Base-by-base conservation (phyloP, 1,140 invertebrate genomes). In the Centruroides sculpturatus region DNA sequence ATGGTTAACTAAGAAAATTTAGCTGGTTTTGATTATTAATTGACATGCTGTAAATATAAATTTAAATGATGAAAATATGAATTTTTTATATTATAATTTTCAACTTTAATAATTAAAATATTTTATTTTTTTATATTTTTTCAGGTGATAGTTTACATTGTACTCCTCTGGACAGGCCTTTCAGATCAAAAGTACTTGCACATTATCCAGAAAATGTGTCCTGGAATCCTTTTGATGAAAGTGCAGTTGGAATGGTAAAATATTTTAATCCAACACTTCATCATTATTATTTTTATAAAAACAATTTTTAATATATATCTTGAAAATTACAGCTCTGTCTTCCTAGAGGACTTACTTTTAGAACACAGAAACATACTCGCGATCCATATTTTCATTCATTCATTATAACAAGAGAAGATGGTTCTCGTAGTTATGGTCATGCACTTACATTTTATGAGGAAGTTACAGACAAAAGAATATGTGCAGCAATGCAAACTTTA, bases 401-500 rank as follows among this genome's bases (percentile, higher is more conserved):
- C 79, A 83, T 98, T 8, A 91, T 98, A 52, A 98, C 95, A 23
- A 83, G 86, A 69, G 93, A 98, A 79, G 92, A 98, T 82, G 96
- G 95, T 53, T 85, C 85, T 63, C 80, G 92, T 66, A 85, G 85
- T 56, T 95, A 93, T 79, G 96, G 96, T 49, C 93, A 92, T 71
- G 90, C 89, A 67, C 81, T 92, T 60, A 84, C 92, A 11, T 98
- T 98, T 74, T 97, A 89, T 77, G 95, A 99, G 77, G 88, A 94
- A 77, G 90, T 95, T 65, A 82, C 83, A 56, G 92, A 92, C 73
- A 79, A 82, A 55, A 88, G 92, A 72, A 93, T 97, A 66, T 92
- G 90, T 72, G 85, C 83, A 65, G 92, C 92, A 48, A 92, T 98
- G 83, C 89, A 94, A 74, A 93, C 91, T 7, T 78, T 97, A 56